A percentile compares a stretch with the other conserved stretches of the same genome.
These are phyloP conservation scores for Myripristis jacobus DNA, from an alignment of 2,797 vertebrate species.

Conservation along the genomic window DNA sequence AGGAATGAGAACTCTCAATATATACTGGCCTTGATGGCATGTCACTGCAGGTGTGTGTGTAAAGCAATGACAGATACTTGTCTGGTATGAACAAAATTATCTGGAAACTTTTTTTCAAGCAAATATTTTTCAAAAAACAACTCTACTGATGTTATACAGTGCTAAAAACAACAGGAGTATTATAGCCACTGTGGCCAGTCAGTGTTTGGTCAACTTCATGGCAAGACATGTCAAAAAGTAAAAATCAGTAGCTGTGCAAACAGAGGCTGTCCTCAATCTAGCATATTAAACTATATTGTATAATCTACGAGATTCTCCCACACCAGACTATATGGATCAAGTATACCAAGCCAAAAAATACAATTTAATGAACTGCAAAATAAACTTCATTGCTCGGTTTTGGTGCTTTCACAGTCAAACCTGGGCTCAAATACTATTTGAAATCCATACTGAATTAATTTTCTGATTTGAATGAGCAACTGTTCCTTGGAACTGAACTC, in stretches of 20 bases:
- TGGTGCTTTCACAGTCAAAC: conserved; percentile 27
- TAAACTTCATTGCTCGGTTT: conserved; percentile 16
- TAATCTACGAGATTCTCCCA: conserved; percentile 34
- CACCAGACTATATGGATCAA: conserved; percentile 36
- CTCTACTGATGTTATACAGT: too few species aligned
- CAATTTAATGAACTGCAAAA: conserved; percentile 50
- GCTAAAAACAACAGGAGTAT: too few species aligned
- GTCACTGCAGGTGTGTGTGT: too few species aligned
- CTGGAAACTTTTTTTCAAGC: too few species aligned
- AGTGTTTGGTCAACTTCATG: not conserved
- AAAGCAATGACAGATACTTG: too few species aligned
- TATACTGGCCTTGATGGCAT: too few species aligned
- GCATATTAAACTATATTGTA: conserved; percentile 31
- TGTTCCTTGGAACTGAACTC: not conserved
- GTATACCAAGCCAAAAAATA: conserved; percentile 20
- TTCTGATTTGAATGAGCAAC: not conserved
- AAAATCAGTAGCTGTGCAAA: conserved; percentile 21
- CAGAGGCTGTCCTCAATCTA: conserved; percentile 2
- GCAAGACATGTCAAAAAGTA: not conserved
- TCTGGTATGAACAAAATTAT: too few species aligned
- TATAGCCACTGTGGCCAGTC: not conserved
- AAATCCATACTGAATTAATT: conserved; percentile 13
- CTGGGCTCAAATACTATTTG: conserved; percentile 20
- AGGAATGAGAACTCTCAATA: too few species aligned
- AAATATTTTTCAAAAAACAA: too few species aligned